Percentiles rank a stretch among this genome's conserved stretches.
These are phyloP conservation scores for Apeira syringaria DNA, from an alignment of 2,888 invertebrate genomes.

Conservation along the genomic window DNA sequence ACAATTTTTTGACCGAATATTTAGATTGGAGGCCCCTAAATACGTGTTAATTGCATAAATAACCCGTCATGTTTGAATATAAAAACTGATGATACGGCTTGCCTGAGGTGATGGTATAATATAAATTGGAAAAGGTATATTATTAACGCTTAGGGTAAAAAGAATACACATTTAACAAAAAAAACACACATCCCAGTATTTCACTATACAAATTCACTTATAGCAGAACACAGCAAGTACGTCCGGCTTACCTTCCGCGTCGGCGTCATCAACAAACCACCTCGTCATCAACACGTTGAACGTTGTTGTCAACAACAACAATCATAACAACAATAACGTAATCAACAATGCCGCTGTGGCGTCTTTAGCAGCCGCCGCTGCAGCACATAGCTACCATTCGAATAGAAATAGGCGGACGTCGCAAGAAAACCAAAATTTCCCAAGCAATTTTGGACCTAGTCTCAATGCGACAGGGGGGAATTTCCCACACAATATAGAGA, in stretches of 20 bases:
- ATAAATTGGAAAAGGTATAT: slow-evolving; percentile 6
- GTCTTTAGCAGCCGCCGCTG: slow-evolving; percentile 75
- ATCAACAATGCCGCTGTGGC: slow-evolving; percentile 80
- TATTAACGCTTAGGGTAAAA: not conserved
- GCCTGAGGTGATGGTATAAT: slow-evolving; percentile 24
- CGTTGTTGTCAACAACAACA: slow-evolving; percentile 81
- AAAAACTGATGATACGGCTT: slow-evolving; percentile 10
- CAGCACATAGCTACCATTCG: slow-evolving; percentile 75
- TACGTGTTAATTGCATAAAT: slow-evolving; percentile 7
- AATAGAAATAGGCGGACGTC: slow-evolving; percentile 75
- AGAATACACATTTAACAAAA: slow-evolving; percentile 14
- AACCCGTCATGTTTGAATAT: slow-evolving; percentile 6
- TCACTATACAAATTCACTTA: slow-evolving; percentile 35
- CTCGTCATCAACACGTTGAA: slow-evolving; percentile 78
- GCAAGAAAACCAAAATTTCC: slow-evolving; percentile 73
- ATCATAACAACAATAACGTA: slow-evolving; percentile 80
- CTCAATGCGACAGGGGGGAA: slow-evolving; percentile 70
- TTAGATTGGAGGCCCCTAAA: no score
- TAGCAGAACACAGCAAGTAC: slow-evolving; percentile 75
- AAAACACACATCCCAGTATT: slow-evolving; percentile 11
- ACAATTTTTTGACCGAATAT: no score
- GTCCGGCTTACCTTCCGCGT: slow-evolving; percentile 51
- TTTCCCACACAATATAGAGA: slow-evolving; percentile 69
- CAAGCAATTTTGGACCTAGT: slow-evolving; percentile 73
- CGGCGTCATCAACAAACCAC: slow-evolving; percentile 80